Percentiles rank a stretch among this genome's conserved stretches.
Evolutionary conservation across 2,113 vertebrate species (phyloP).

Genomic region (Sprattus sprattus): DNA sequence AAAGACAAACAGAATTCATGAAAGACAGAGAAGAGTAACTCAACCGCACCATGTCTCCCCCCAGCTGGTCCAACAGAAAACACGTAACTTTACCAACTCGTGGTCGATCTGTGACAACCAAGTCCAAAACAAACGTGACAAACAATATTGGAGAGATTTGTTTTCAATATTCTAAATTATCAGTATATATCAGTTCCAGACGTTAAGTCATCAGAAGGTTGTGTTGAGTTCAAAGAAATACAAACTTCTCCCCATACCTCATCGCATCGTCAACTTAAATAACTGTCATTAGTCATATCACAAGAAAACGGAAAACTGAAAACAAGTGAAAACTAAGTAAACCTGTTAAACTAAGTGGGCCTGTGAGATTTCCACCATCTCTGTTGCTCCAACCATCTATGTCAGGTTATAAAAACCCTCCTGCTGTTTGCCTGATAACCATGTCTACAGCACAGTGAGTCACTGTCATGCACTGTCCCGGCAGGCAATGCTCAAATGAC

Average conservation of each 20-base stretch:
- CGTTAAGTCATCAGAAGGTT: too few relatives aligned
- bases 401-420: not conserved
- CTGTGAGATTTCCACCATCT: not conserved
- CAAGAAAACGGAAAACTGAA: not conserved
- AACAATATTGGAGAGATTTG: not conserved
- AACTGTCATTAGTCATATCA: too few relatives aligned
- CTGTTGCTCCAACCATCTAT: not conserved
- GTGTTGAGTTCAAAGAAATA: too few relatives aligned
- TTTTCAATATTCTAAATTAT: not conserved
- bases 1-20: conserved; percentile 13
- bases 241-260: too few relatives aligned
- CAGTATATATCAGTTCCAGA: not conserved
- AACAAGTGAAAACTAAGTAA: not conserved
- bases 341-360: not conserved
- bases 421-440: not conserved
- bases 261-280: too few relatives aligned
- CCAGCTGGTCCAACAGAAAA: not conserved
- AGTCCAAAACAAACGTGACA: not conserved
- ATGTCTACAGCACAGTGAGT: not conserved
- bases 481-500: not conserved
- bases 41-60: not conserved
- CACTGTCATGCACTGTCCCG: not conserved
- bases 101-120: not conserved
- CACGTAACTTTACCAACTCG: not conserved
- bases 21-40: not conserved